These are phyloP conservation scores for Pecten maximus DNA, from an alignment of 2,888 invertebrate species.

Conservation along the genomic window DNA sequence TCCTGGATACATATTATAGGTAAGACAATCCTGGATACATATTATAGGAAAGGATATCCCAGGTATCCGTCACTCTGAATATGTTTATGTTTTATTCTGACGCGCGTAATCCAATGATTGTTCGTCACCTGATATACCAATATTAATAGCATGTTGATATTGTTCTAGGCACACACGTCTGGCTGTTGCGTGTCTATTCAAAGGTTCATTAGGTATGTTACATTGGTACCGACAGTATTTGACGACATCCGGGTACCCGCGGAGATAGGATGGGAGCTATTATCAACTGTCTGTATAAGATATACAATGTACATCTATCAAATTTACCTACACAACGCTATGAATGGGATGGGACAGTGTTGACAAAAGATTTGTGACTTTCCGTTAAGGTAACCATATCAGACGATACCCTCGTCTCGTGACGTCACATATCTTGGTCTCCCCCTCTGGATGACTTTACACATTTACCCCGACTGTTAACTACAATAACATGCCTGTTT, in stretches of 20 bases:
- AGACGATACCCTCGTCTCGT: background rate
- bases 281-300: background rate
- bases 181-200: too few species aligned
- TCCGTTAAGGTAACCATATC: slow-evolving; percentile 1
- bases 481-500: background rate
- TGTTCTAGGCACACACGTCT: too few species aligned
- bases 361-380: slow-evolving; percentile 26
- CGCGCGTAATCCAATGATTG: too few species aligned
- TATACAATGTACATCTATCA: background rate
- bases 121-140: too few species aligned
- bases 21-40: too few species aligned
- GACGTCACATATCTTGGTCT: slow-evolving; percentile 34
- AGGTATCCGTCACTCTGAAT: too few species aligned
- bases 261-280: background rate
- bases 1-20: too few species aligned
- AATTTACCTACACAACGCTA: background rate
- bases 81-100: too few species aligned
- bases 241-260: background rate
- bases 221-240: too few species aligned
- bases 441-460: background rate
- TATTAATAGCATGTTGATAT: too few species aligned
- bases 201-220: too few species aligned
- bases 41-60: too few species aligned
- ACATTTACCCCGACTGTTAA: background rate
- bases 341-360: slow-evolving; percentile 7